Conservation (phyloP, 1,140 invertebrate genomes). For the Dryas iulia region DNA sequence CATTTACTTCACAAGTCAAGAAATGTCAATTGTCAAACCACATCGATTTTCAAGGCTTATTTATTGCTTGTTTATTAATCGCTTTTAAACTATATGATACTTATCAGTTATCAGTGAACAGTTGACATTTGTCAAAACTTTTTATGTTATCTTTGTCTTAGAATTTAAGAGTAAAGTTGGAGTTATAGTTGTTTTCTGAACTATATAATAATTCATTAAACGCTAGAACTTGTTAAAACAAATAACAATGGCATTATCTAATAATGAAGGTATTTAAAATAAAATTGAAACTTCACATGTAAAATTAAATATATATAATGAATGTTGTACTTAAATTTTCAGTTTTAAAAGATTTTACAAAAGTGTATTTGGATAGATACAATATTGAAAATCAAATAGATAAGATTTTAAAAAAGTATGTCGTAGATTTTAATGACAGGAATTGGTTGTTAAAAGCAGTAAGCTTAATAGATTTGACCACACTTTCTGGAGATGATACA, state of each 20-base stretch:
- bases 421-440: conserved; percentile 79
- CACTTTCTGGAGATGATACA: conserved; percentile 94
- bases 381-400: conserved; percentile 81
- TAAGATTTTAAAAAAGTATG: conserved; percentile 56
- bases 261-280: background rate
- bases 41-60: background rate
- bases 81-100: no score
- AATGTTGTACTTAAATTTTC: conserved; percentile 22
- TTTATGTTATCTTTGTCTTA: background rate
- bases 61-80: background rate
- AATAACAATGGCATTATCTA: background rate
- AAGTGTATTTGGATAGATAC: conserved; percentile 82
- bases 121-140: background rate
- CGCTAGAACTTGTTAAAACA: background rate
- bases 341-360: conserved; percentile 82
- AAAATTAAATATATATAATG: background rate
- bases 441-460: conserved; percentile 91
- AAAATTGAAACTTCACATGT: background rate
- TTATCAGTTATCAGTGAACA: background rate
- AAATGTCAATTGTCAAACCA: background rate
- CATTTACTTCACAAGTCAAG: background rate
- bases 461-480: conserved; percentile 95
- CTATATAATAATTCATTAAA: background rate
- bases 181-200: background rate
- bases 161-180: background rate